Evolutionary conservation across 2,113 vertebrate genomes (phyloP), one percentile per base, ranked within the genome.

Genomic region (Rhinolophus ferrumequinum): DNA sequence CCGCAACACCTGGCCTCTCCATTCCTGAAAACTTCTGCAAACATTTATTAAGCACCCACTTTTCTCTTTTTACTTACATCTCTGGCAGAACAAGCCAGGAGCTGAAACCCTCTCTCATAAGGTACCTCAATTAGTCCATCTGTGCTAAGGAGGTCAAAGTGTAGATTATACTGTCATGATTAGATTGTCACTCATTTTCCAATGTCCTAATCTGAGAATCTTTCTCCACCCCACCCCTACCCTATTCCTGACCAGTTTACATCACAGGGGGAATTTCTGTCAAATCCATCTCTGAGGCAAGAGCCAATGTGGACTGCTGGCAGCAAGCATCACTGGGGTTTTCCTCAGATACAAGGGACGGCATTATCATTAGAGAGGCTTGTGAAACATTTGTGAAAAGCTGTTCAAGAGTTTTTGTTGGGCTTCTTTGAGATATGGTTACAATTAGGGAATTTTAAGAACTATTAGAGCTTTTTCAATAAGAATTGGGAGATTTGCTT

Each of bases 381-480:
- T 81, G 41, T 19, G 16, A 69, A 93, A 97, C 54, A 60, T 38
- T 66, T 81, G 41, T 38, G 47, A 91, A 89, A 47, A 89, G 16
- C 5, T 84, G 58, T 30, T 64, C 8, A 81, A 72, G n/a, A 52
- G 22, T 84, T 88, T 90, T 44, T 93, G 9, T 62, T 95, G 82
- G 33, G 5, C 38, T 93, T 88, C 66, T 88, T 50, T 67, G 5
- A 87, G n/a, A 19, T 28, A 84, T 14, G 54, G 88, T 88, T 69
- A 89, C n/a, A 76, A 15, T 79, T 66, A 76, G 24, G 50, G 28
- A 85, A 87, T 38, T 91, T 94, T 76, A 54, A 60, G 28, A 96
- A 77, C 24, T 84, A 47, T 38, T 93, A 87, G 22, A 18, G 79
- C 1, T 90, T 92, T 88, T 76, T 35, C 30, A 86, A 24, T 13